phyloP scores from a whole-genome alignment of 2,888 invertebrate species.

The Caenorhabditis imperialis region DNA sequence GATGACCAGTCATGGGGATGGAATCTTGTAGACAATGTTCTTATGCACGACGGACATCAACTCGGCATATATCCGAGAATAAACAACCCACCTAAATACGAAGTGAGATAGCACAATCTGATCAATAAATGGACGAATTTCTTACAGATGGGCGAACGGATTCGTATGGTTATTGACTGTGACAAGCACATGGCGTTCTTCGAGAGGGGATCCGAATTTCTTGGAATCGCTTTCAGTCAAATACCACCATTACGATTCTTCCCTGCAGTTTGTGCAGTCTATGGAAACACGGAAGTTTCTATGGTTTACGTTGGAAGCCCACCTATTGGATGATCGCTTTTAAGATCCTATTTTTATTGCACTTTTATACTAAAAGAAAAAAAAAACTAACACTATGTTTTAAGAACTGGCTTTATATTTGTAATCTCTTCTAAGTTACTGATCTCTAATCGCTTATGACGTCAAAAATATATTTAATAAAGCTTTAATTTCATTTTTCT shows the following conservation, averaged over 20 bases:
- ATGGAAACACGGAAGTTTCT: conserved; percentile 98
- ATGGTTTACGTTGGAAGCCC: conserved; percentile 98
- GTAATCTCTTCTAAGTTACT: no score
- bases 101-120: conserved; percentile 82
- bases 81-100: conserved; percentile 87
- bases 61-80: conserved; percentile 81
- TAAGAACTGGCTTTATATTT: no score
- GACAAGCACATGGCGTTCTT: conserved; percentile 96
- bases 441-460: no score
- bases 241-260: conserved; percentile 84
- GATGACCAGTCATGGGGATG: conserved; percentile 99
- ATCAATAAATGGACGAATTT: neutral
- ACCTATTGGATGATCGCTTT: conserved; percentile 82
- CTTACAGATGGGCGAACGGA: conserved; percentile 91
- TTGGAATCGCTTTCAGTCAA: conserved; percentile 84
- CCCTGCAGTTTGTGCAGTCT: conserved; percentile 96
- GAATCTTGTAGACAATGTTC: conserved; percentile 97
- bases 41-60: conserved; percentile 91
- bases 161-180: conserved; percentile 96
- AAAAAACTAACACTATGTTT: no score
- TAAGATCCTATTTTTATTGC: no score
- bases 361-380: no score
- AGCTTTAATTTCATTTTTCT: no score
- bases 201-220: conserved; percentile 91
- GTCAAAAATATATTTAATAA: no score